Evolutionary conservation across 53 echinoderm and acorn worm genomes (phyloP).

Genomic region (Echinometra lucunter): DNA sequence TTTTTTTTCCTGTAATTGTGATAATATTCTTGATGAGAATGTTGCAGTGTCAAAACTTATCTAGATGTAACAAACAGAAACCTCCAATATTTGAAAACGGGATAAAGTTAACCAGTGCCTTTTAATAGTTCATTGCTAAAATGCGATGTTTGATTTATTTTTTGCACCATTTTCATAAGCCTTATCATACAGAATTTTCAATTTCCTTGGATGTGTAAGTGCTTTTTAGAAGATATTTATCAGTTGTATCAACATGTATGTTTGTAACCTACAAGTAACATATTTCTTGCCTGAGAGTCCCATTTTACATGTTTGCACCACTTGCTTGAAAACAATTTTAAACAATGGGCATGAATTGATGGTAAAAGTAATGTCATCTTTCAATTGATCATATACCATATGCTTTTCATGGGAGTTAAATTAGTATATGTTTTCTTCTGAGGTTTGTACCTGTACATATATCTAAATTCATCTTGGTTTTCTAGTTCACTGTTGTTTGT

Average conservation of each 20-base stretch:
- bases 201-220: not conserved
- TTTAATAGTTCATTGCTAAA: too few species aligned
- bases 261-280: conserved; percentile 35
- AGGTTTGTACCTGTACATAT: too few species aligned
- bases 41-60: not conserved
- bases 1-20: not conserved
- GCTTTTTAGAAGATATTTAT: not conserved
- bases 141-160: not conserved
- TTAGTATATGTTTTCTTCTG: not conserved
- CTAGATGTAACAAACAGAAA: not conserved
- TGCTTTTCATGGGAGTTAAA: not conserved
- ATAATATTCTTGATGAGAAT: not conserved
- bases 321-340: not conserved
- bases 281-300: not conserved
- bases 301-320: not conserved
- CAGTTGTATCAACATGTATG: not conserved
- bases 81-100: not conserved
- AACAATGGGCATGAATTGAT: not conserved
- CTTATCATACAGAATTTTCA: not conserved
- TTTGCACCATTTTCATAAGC: not conserved
- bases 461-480: not conserved
- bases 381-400: not conserved
- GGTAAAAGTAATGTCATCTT: not conserved
- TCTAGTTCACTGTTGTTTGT: not conserved
- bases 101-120: conserved; percentile 11